Evolutionary conservation across 2,113 vertebrate species (phyloP).

Genomic region (Meriones unguiculatus): DNA sequence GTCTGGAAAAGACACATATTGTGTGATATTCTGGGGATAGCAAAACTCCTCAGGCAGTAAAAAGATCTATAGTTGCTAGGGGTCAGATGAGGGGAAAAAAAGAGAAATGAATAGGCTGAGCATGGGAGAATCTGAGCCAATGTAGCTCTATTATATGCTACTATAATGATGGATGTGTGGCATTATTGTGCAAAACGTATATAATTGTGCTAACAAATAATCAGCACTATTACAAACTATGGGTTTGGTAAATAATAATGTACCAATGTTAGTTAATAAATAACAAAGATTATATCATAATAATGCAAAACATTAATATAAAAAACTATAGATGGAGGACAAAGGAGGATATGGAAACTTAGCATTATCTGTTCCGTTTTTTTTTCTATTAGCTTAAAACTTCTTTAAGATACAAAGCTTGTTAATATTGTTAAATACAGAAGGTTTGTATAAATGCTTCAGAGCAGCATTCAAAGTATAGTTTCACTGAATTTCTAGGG

Average conservation of each 20-base stretch:
- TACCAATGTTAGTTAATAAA: background rate
- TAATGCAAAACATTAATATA: background rate
- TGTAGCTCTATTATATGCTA: background rate
- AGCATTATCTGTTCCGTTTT: background rate
- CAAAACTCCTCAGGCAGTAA: background rate
- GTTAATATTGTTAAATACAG: background rate
- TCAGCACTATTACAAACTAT: background rate
- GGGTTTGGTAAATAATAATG: background rate
- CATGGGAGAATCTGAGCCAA: background rate
- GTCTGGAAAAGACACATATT: background rate
- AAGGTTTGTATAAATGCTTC: background rate
- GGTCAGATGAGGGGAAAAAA: background rate
- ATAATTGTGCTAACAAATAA: background rate
- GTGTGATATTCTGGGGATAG: constrained; percentile 6
- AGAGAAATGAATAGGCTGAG: background rate
- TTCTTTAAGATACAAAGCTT: background rate
- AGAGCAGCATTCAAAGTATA: background rate
- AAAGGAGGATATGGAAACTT: background rate
- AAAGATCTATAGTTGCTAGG: background rate
- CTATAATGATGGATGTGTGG: background rate
- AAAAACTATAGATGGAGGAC: background rate
- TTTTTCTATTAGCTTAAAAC: background rate
- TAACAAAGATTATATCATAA: background rate
- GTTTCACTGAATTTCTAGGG: constrained; percentile 18
- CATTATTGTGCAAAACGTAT: constrained; percentile 13